phyloP scores from a whole-genome alignment of 1,140 invertebrate species.

The Probaryconus sp. region DNA sequence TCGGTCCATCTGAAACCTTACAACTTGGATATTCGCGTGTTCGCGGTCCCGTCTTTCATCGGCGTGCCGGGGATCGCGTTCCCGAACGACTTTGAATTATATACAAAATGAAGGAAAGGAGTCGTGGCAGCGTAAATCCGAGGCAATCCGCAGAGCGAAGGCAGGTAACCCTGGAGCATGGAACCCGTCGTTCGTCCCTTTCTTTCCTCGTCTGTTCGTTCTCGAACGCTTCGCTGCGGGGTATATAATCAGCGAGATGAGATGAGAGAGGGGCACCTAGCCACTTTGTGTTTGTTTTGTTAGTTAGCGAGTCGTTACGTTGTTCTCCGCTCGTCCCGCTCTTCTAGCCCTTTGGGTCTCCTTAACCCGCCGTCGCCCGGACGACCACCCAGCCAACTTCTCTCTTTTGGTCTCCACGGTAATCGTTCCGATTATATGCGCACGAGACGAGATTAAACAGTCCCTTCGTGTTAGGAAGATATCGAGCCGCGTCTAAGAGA shows the following conservation, averaged over 20 bases:
- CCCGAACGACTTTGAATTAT: conserved; percentile 44
- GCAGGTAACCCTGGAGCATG: conserved; percentile 37
- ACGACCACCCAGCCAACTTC: conserved; percentile 52
- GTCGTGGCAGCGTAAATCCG: conserved; percentile 34
- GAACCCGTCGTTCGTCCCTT: conserved; percentile 6
- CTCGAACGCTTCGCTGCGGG: conserved; percentile 64
- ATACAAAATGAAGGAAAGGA: conserved; percentile 50
- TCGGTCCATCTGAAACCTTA: conserved; percentile 35
- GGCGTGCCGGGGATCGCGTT: conserved; percentile 34
- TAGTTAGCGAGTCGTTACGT: conserved; percentile 75
- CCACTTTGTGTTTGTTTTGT: conserved; percentile 75
- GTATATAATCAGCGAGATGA: conserved; percentile 75
- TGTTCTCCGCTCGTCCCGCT: conserved; percentile 45
- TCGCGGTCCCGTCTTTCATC: conserved; percentile 46
- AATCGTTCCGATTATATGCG: conserved; percentile 56
- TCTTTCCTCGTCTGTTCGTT: conserved; percentile 36
- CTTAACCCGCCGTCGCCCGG: conserved; percentile 10
- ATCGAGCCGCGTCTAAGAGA: conserved; percentile 13
- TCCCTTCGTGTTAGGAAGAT: conserved; percentile 30
- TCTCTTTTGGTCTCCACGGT: conserved; percentile 51
- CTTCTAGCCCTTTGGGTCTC: conserved; percentile 32
- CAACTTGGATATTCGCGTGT: conserved; percentile 39
- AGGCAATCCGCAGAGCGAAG: conserved; percentile 26
- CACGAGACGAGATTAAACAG: conserved; percentile 55
- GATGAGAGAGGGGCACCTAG: conserved; percentile 68